Evolutionary conservation across 2,888 invertebrate genomes (phyloP).

Genomic region (Antitype chi): DNA sequence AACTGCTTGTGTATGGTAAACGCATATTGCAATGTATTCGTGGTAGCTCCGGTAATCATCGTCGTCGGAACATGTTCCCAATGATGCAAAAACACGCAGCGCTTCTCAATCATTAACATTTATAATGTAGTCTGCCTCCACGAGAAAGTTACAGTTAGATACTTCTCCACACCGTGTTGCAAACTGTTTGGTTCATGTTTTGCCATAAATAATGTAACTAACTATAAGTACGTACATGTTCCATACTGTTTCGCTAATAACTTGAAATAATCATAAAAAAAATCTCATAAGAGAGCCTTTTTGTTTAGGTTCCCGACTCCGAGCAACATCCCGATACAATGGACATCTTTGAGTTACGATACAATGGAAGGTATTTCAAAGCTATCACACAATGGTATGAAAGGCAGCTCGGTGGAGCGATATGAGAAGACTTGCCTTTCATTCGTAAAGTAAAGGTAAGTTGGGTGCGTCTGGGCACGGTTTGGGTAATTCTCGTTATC

Average conservation of each 20-base stretch:
- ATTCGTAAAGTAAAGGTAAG: slow-evolving; percentile 13
- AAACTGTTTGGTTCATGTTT: slow-evolving; percentile 8
- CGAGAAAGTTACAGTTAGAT: slow-evolving; percentile 14
- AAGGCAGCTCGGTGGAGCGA: slow-evolving; percentile 19
- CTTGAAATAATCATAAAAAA: slow-evolving; percentile 38
- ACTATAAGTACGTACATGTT: neutral
- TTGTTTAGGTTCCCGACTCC: slow-evolving; percentile 36
- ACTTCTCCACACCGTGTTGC: neutral
- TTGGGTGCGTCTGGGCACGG: slow-evolving; percentile 17
- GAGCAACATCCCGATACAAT: slow-evolving; percentile 38
- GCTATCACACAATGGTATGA: slow-evolving; percentile 36
- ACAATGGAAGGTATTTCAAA: slow-evolving; percentile 49
- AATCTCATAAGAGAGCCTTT: slow-evolving; percentile 35
- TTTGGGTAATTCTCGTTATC: slow-evolving; percentile 45
- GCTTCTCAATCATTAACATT: slow-evolving; percentile 32
- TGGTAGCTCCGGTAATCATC: slow-evolving; percentile 11
- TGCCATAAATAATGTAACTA: slow-evolving; percentile 13
- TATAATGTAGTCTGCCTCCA: slow-evolving; percentile 20
- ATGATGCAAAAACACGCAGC: slow-evolving; percentile 31
- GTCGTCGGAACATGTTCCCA: slow-evolving; percentile 30
- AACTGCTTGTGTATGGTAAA: slow-evolving; percentile 17
- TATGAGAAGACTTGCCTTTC: slow-evolving; percentile 30
- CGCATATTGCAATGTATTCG: slow-evolving; percentile 23
- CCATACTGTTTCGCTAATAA: slow-evolving; percentile 12
- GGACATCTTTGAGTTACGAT: slow-evolving; percentile 32